Base-by-base conservation (phyloP, 2,797 vertebrate species). In the Cephalopachus bancanus region DNA sequence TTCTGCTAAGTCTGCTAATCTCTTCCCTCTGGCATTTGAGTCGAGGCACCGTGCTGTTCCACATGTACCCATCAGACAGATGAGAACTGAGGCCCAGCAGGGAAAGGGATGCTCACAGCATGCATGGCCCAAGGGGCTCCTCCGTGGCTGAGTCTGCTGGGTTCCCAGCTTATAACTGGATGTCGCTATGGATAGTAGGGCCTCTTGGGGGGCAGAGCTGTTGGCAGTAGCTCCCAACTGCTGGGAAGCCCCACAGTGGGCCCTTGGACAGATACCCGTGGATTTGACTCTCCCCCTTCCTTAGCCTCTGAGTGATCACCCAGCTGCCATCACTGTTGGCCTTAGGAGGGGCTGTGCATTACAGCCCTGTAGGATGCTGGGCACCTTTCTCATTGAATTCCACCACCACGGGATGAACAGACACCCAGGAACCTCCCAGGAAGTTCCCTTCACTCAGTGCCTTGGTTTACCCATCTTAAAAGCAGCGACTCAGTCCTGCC, bases 1-100 rank as follows among this genome's bases (percentile, higher is more conserved):
- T 89, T 93, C 75, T 84, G 71, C 76, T n/a, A 26, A 67, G 76
- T 92, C 75, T n/a, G n/a, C n/a, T n/a, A n/a, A 59, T 88, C 88
- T 53, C 79, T 62, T 93, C 62, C 62, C 28, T 37, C 8, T 11
- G 8, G 26, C 30, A 17, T 64, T 49, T 69, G 65, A 53, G 28
- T 55, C 19, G 90, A 93, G 65, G 37, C 3, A 6, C 14, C 9
- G 0, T 53, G 60, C 76, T 51, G 0, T 51, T 49, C 44, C 9
- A 24, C 22, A 64, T 0, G 10, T 15, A 44, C 74, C 59, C 93
- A 91, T 64, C 75, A 3, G 19, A 71, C 53, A 80, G 89, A 89
- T 83, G 80, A 79, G 60, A 51, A 76, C 60, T 14, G 74, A 91
- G 75, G 49, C 69, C 74, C 26, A 22, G 26, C 28, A 12, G 67